Base-by-base conservation (phyloP, 2,888 invertebrate genomes). In the Volucella bombylans region DNA sequence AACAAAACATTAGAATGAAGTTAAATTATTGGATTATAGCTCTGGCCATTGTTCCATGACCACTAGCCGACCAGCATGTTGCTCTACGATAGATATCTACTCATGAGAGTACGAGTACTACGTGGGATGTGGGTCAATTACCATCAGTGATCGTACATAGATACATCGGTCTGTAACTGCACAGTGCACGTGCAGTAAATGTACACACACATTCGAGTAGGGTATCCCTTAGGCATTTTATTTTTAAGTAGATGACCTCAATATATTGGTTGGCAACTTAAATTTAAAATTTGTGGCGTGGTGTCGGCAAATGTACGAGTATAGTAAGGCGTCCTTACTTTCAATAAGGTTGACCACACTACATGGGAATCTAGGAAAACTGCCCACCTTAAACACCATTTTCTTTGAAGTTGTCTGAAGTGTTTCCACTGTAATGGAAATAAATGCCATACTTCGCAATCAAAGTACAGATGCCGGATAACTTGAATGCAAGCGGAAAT, bases 11-110 rank as follows among this genome's bases (percentile, higher is more conserved):
- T 31, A 38, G 43, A 71, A 62, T 55, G 47, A 64, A 64, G 49
- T 47, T 45, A 59, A 85, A 65, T 80, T 85, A 83, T 80, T 62
- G 83, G 79, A 83, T 83, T 83, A 85, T 80, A 74, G 80, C 83
- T 71, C 76, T 45, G 71, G 67, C 67, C 61, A 76, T 81, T 85
- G 80, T 85, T 80, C 71, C 83, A 76, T 85, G 80, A 85, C 78
- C 72, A 64, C 31, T 31, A 31, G 31, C 31, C 31, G 31, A 41
- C 76, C 43, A 71, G 38, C 43, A 65, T 39, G 59, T 45, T 64
- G 47, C 38, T 59, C 23, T 6, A 31, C 6, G 31, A 31, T 31
- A 31, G 31, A 31, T 31, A 31, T 6, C 6, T 31, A 31, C 31
- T 31, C 31, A 31, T 31, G 31, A 6, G 6, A 31, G 6, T 55